phyloP scores from a whole-genome alignment of 2,797 vertebrate genomes.

The Sebastes steindachneri region DNA sequence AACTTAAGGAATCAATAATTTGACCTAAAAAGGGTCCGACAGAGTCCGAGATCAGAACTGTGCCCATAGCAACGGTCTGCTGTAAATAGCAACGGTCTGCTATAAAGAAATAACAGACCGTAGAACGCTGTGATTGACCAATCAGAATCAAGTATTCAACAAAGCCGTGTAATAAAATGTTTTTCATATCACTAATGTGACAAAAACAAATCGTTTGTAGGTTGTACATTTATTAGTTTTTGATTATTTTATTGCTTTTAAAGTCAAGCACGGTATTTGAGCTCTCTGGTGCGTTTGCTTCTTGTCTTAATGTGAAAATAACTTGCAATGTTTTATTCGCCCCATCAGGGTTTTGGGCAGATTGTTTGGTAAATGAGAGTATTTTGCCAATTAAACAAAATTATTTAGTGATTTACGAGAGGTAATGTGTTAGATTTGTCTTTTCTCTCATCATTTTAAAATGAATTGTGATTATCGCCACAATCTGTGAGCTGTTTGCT shows the following conservation, averaged over 20 bases:
- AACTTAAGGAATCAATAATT: too few species aligned
- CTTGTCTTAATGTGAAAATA: slow-evolving; percentile 2
- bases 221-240: background rate
- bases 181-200: background rate
- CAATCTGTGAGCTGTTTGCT: slow-evolving; percentile 16
- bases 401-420: slow-evolving; percentile 6
- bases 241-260: background rate
- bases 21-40: too few species aligned
- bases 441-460: slow-evolving; percentile 7
- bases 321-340: background rate
- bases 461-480: slow-evolving; percentile 5
- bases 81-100: too few species aligned
- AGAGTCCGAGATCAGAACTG: too few species aligned
- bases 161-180: too few species aligned
- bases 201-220: too few species aligned
- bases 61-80: too few species aligned
- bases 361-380: slow-evolving; percentile 1
- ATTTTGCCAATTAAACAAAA: slow-evolving; percentile 28
- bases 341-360: background rate
- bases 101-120: too few species aligned
- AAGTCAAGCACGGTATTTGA: background rate
- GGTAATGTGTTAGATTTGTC: slow-evolving; percentile 17
- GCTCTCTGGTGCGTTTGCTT: background rate
- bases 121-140: too few species aligned
- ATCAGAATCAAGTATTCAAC: too few species aligned